Evolutionary conservation across 2,888 invertebrate genomes (phyloP), one percentile per base, ranked within the genome.

Genomic region (Dynastes grantii): DNA sequence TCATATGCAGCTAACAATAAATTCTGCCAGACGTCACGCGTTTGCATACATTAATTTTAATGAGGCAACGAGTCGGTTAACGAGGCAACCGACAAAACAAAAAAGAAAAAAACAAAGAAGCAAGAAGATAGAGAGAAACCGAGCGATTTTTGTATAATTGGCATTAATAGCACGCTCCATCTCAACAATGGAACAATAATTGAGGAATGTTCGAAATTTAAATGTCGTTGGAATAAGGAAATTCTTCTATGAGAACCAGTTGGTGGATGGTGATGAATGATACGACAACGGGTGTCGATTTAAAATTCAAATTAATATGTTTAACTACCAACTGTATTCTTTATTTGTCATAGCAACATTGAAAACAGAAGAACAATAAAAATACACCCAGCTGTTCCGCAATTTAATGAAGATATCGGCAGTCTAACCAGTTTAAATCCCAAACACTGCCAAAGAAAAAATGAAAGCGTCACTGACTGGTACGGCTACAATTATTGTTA

Each of bases 21-120:
- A 73, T 58, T 73, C 40, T 11, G 16, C 58, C 32, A 58, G 73
- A 58, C 58, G 13, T 37, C 58, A 73, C 37, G 73, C 58, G 40
- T 40, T 40, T 22, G 58, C 37, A 73, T 58, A 73, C 40, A 73
- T 73, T 73, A 73, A 73, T 58, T 73, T 73, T 73, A 73, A 73
- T 73, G 37, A 58, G 70, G 55, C 8, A 16, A 8, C 37, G 58
- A 53, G 55, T 22, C 6, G 22, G 22, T 16, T n/a, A 55, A 22
- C n/a, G 55, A 16, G 55, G 55, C 55, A 13, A 16, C 55, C 55
- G n/a, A 55, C 6, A 22, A n/a, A 63, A 63, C 3, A 9, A n/a
- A 22, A 22, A 22, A 16, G 22, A 22, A 0, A 8, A 58, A 0
- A 22, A 58, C 55, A 9, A 6, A 53, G 32, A 5, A 5, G 32